Evolutionary conservation across 23 tunicate species (phyloP).

Genomic region (Trididemnum clinides): DNA sequence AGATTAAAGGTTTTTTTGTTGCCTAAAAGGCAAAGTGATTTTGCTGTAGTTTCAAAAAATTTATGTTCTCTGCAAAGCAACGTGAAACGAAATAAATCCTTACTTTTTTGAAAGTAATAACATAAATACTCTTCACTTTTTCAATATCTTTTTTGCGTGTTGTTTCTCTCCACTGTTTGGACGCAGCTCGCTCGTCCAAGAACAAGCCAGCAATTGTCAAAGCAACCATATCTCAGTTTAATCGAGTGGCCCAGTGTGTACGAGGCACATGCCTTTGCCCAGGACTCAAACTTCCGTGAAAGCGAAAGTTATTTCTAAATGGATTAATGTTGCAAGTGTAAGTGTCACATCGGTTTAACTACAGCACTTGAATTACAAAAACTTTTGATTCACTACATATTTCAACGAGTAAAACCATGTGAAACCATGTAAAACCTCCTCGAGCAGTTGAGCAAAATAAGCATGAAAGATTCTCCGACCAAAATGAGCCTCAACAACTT

Average conservation of each 20-base stretch:
- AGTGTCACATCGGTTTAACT: not conserved
- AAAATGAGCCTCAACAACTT: conserved; percentile 33
- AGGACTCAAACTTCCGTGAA: conserved; percentile 63
- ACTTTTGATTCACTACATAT: too few species aligned
- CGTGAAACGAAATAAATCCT: too few species aligned
- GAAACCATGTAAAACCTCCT: conserved; percentile 29
- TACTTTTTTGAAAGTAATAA: too few species aligned
- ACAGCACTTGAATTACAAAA: not conserved
- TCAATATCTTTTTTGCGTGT: conserved; percentile 77
- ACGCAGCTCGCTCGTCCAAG: conserved; percentile 52
- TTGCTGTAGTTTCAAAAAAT: too few species aligned
- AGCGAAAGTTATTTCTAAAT: conserved; percentile 77
- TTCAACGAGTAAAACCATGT: too few species aligned
- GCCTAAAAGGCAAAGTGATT: too few species aligned
- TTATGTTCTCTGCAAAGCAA: too few species aligned
- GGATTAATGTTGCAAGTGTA: conserved; percentile 96
- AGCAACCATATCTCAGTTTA: conserved; percentile 95
- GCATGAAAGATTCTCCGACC: conserved; percentile 61
- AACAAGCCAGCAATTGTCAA: conserved; percentile 69
- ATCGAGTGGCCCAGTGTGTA: conserved; percentile 81
- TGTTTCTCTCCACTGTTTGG: conserved; percentile 83
- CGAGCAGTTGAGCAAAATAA: conserved; percentile 56
- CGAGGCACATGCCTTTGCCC: conserved; percentile 78
- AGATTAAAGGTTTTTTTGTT: too few species aligned
- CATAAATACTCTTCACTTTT: too few species aligned